Conservation (phyloP, 2,888 invertebrate species). For the Sminthurinus aureus region DNA sequence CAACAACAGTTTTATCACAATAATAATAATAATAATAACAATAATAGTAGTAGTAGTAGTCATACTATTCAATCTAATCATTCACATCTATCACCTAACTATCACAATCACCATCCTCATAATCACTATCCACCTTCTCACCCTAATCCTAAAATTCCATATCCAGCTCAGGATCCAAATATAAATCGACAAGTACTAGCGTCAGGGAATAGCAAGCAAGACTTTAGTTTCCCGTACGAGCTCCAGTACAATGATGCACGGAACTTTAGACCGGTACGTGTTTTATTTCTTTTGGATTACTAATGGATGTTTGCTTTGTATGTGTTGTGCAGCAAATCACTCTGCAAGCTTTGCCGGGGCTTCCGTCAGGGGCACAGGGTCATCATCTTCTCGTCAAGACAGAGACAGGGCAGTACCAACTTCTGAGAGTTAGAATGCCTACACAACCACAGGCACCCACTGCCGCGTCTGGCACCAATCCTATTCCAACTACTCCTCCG, state of each 20-base stretch:
- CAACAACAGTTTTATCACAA: too few species aligned
- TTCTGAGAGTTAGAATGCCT: conserved; percentile 86
- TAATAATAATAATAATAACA: too few species aligned
- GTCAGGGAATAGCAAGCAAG: conserved; percentile 30
- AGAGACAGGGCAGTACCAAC: conserved; percentile 94
- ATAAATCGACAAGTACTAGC: conserved; percentile 9
- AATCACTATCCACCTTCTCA: conserved; percentile 11
- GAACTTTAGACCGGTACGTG: conserved; percentile 59
- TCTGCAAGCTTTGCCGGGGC: conserved; percentile 83
- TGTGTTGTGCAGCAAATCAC: conserved; percentile 75
- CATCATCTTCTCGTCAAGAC: conserved; percentile 84
- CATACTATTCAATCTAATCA: too few species aligned
- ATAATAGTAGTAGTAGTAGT: too few species aligned
- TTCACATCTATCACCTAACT: too few species aligned
- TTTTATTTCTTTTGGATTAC: conserved; percentile 54
- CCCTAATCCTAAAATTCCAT: background rate
- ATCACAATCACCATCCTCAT: background rate
- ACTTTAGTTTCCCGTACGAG: conserved; percentile 38
- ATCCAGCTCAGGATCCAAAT: conserved; percentile 25
- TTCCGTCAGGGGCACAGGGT: conserved; percentile 86
- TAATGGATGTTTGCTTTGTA: conserved; percentile 60
- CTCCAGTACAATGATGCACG: conserved; percentile 50
- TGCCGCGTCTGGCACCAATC: conserved; percentile 61
- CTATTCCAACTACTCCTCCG: conserved; percentile 54
- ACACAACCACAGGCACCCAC: conserved; percentile 67